These are phyloP conservation scores for Pseudomyrmex flavicornis DNA, from an alignment of 1,140 invertebrate genomes.

Conservation along the genomic window DNA sequence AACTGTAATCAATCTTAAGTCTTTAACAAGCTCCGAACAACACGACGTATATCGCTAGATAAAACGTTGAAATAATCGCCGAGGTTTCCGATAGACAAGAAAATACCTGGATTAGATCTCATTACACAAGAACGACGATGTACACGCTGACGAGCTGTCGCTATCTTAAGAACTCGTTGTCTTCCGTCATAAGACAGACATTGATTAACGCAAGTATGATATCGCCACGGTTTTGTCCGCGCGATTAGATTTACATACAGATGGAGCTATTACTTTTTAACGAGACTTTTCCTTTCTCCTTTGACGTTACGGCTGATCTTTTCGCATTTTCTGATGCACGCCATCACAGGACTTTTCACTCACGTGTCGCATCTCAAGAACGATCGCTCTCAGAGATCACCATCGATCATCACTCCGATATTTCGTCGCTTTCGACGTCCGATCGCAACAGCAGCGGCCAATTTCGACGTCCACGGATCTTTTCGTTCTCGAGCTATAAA, in stretches of 20 bases:
- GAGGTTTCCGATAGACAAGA: conserved; percentile 19
- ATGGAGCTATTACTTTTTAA: conserved; percentile 80
- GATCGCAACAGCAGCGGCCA: conserved; percentile 50
- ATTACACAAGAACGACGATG: conserved; percentile 60
- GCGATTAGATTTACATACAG: conserved; percentile 81
- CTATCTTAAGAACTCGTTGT: conserved; percentile 37
- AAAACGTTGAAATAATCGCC: conserved; percentile 11
- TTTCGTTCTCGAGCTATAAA: conserved; percentile 40
- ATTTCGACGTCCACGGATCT: conserved; percentile 7
- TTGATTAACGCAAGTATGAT: conserved; percentile 74
- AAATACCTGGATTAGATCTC: conserved; percentile 64
- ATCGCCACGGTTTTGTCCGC: conserved; percentile 61
- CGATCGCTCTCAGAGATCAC: conserved; percentile 63
- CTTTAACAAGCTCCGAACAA: neutral
- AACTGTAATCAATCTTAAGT: conserved; percentile 3
- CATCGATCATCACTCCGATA: conserved; percentile 61
- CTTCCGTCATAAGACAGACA: conserved; percentile 42
- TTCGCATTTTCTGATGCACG: conserved; percentile 32
- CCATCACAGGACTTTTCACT: conserved; percentile 55
- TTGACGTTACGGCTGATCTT: conserved; percentile 30
- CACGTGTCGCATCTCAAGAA: conserved; percentile 28
- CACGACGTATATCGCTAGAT: conserved; percentile 10
- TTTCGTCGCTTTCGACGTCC: conserved; percentile 11
- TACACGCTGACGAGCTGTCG: conserved; percentile 54
- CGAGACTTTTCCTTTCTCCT: conserved; percentile 68